A percentile compares a stretch with the other conserved stretches of the same genome.
These are phyloP conservation scores for Hippasteria phrygiana DNA, from an alignment of 53 echinoderm and acorn worm genomes.

Conservation along the genomic window DNA sequence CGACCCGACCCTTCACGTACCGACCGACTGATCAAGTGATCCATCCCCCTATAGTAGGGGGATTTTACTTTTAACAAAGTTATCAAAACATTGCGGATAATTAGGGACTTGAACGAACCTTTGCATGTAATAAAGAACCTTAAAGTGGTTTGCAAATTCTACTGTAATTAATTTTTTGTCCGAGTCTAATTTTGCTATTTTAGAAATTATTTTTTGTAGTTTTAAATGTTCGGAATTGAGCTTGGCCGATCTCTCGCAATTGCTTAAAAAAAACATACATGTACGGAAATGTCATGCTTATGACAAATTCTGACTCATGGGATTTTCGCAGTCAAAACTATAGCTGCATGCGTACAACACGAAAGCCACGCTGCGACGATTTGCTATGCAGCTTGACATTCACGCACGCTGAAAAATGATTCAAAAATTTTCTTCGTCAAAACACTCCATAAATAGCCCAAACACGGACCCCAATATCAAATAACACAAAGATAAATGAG, in stretches of 20 bases:
- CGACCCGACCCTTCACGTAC: too few relatives aligned
- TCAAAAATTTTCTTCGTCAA: conserved; percentile 56
- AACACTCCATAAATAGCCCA: conserved; percentile 56
- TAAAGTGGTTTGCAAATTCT: too few relatives aligned
- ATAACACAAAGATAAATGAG: background rate
- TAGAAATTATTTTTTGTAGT: background rate
- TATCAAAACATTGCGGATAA: too few relatives aligned
- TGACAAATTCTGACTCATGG: conserved; percentile 65
- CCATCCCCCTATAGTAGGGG: too few relatives aligned
- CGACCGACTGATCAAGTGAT: too few relatives aligned
- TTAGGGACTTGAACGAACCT: too few relatives aligned
- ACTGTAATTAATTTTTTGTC: too few relatives aligned
- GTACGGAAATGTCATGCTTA: conserved; percentile 48
- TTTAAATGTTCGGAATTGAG: background rate
- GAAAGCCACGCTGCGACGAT: background rate
- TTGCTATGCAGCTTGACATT: background rate
- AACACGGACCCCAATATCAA: conserved; percentile 19
- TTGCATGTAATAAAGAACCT: too few relatives aligned
- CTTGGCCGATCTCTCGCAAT: too few relatives aligned
- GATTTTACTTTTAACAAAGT: too few relatives aligned
- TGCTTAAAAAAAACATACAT: conserved; percentile 14
- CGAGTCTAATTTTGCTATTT: too few relatives aligned
- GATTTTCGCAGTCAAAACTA: conserved; percentile 27
- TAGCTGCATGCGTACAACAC: background rate
- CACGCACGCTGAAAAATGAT: conserved; percentile 42